phyloP scores from a whole-genome alignment of 2,888 invertebrate species.

The Drosophila prolongata region DNA sequence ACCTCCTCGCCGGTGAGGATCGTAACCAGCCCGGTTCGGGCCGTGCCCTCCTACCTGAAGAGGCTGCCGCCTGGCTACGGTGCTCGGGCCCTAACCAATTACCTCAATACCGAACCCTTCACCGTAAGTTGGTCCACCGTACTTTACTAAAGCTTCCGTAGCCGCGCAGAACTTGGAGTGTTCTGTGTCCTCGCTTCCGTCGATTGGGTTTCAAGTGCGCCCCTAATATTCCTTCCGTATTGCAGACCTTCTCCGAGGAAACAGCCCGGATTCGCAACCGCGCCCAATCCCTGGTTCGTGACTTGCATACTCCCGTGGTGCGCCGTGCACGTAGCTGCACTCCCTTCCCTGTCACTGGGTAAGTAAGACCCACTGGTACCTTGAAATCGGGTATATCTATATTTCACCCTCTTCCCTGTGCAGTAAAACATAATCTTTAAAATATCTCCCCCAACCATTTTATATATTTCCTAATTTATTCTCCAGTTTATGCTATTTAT shows the following conservation, averaged over 20 bases:
- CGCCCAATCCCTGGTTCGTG: slow-evolving; percentile 89
- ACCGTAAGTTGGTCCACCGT: slow-evolving; percentile 86
- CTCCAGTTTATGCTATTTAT: neutral
- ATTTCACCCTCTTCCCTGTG: too few species aligned
- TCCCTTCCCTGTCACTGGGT: slow-evolving; percentile 83
- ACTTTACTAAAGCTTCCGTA: slow-evolving; percentile 10
- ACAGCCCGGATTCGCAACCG: slow-evolving; percentile 92
- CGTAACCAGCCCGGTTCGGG: slow-evolving; percentile 84
- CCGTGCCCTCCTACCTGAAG: slow-evolving; percentile 88
- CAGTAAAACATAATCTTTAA: too few species aligned
- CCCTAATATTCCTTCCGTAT: slow-evolving; percentile 14
- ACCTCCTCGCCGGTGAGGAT: slow-evolving; percentile 79
- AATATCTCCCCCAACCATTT: too few species aligned
- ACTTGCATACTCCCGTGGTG: slow-evolving; percentile 91
- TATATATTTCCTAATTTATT: too few species aligned
- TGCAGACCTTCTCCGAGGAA: slow-evolving; percentile 93
- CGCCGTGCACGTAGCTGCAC: slow-evolving; percentile 88
- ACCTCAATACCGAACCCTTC: slow-evolving; percentile 90
- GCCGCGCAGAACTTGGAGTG: slow-evolving; percentile 1
- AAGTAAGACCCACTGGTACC: slow-evolving; percentile 42
- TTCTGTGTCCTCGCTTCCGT: slow-evolving; percentile 8
- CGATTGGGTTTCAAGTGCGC: neutral
- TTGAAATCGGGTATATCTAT: too few species aligned
- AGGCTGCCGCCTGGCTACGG: slow-evolving; percentile 87
- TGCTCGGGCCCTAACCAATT: slow-evolving; percentile 90